phyloP scores from a whole-genome alignment of 2,888 invertebrate species.

The Bursaphelenchus okinawaensis region DNA sequence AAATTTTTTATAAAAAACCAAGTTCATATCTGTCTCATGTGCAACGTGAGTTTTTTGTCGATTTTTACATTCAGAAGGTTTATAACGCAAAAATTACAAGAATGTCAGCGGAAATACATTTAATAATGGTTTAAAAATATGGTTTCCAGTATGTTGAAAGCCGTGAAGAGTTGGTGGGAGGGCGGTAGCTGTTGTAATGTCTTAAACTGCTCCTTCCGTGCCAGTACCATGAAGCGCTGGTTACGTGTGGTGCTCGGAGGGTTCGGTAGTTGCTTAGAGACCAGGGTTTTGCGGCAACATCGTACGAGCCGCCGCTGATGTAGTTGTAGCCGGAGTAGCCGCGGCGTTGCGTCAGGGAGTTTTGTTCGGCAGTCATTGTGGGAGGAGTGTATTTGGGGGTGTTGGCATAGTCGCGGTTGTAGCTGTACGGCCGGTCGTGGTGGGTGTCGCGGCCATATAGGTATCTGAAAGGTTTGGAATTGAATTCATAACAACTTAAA shows the following conservation, averaged over 20 bases:
- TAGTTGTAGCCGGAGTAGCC: slow-evolving; percentile 50
- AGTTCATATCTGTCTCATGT: no score
- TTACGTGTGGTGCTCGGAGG: slow-evolving; percentile 19
- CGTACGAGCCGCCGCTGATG: slow-evolving; percentile 42
- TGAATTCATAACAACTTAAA: not conserved
- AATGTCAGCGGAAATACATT: not conserved
- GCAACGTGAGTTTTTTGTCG: no score
- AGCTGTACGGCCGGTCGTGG: slow-evolving; percentile 50
- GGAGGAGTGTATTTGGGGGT: slow-evolving; percentile 50
- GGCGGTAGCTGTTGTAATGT: slow-evolving; percentile 56
- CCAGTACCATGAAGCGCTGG: slow-evolving; percentile 47
- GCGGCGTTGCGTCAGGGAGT: slow-evolving; percentile 28
- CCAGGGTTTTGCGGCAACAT: slow-evolving; percentile 49
- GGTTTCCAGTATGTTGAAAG: slow-evolving; percentile 39
- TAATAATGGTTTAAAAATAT: slow-evolving; percentile 28
- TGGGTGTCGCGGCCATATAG: slow-evolving; percentile 52
- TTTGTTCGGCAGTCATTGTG: slow-evolving; percentile 32
- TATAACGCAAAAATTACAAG: no score
- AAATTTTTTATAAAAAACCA: no score
- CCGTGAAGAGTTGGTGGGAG: slow-evolving; percentile 31
- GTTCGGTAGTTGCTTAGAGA: slow-evolving; percentile 32
- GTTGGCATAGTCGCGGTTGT: slow-evolving; percentile 37
- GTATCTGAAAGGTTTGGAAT: slow-evolving; percentile 40
- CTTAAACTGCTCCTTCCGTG: slow-evolving; percentile 41
- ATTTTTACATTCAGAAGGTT: no score